These are phyloP conservation scores for Zelleria hepariella DNA, from an alignment of 2,888 invertebrate species.

Conservation along the genomic window DNA sequence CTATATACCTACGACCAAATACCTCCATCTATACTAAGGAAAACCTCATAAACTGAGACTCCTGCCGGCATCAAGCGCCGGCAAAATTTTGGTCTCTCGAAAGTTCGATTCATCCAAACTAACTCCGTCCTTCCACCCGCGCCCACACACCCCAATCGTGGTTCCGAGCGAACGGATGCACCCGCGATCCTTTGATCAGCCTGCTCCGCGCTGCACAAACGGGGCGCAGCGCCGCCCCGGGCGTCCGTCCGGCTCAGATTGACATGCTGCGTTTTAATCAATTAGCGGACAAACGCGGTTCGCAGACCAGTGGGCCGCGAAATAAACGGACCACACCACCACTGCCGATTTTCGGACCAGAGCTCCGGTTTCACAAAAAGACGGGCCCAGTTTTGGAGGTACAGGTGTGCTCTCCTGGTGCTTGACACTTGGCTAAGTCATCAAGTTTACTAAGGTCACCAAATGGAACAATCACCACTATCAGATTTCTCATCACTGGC, in stretches of 20 bases:
- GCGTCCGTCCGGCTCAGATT: conserved; percentile 28
- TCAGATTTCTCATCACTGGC: not conserved
- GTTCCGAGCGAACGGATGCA: conserved; percentile 16
- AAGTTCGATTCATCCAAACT: too few species aligned
- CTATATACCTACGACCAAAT: too few species aligned
- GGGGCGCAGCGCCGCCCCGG: conserved; percentile 6
- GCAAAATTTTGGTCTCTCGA: too few species aligned
- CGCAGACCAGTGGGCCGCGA: conserved; percentile 61
- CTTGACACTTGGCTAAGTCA: not conserved
- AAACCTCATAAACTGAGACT: too few species aligned
- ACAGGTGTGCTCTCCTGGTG: not conserved
- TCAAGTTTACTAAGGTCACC: too few species aligned
- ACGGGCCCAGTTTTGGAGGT: not conserved
- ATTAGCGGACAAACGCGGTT: conserved; percentile 58
- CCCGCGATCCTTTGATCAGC: conserved; percentile 31
- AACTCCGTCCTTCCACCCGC: too few species aligned
- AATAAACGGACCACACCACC: conserved; percentile 55
- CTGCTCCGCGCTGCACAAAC: conserved; percentile 21
- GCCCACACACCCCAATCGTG: not conserved
- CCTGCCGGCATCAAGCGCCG: too few species aligned
- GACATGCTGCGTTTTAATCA: conserved; percentile 70
- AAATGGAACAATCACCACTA: not conserved
- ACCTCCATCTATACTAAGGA: too few species aligned
- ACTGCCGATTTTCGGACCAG: conserved; percentile 36
- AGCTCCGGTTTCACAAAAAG: conserved; percentile 52